Evolutionary conservation across 2,797 vertebrate genomes (phyloP).

Genomic region (Liparis tanakae): DNA sequence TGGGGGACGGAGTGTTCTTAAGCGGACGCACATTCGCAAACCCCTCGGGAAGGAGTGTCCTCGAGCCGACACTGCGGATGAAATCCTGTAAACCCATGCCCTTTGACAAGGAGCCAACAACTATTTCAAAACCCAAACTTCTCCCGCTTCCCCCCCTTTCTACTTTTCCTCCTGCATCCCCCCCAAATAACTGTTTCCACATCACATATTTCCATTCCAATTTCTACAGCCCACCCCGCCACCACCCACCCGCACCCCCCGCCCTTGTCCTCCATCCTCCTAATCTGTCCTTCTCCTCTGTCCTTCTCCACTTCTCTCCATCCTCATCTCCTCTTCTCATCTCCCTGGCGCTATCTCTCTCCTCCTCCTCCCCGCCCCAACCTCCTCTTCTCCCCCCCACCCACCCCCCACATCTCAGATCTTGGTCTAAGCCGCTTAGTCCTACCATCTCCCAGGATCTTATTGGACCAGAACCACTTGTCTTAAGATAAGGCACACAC

Average conservation of each 20-base stretch:
- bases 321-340: slow-evolving; percentile 72
- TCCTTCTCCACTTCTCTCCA: slow-evolving; percentile 53
- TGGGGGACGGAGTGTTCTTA: slow-evolving; percentile 52
- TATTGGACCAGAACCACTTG: slow-evolving; percentile 86
- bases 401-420: slow-evolving; percentile 76
- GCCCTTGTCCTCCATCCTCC: slow-evolving; percentile 61
- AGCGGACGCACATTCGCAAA: slow-evolving; percentile 47
- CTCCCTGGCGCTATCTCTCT: slow-evolving; percentile 65
- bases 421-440: slow-evolving; percentile 80
- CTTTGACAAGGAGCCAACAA: slow-evolving; percentile 65
- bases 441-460: slow-evolving; percentile 78
- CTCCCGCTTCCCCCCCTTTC: slow-evolving; percentile 5
- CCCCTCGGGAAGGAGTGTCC: slow-evolving; percentile 63
- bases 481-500: slow-evolving; percentile 81
- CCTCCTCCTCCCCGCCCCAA: slow-evolving; percentile 61
- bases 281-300: slow-evolving; percentile 67
- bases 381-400: slow-evolving; percentile 42
- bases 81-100: slow-evolving; percentile 70
- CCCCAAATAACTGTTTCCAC: slow-evolving; percentile 55
- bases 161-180: slow-evolving; percentile 34
- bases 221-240: slow-evolving; percentile 43
- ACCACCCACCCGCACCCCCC: slow-evolving; percentile 54
- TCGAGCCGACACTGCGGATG: slow-evolving; percentile 69
- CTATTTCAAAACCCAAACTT: slow-evolving; percentile 66
- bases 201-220: slow-evolving; percentile 60